Percentiles rank a stretch among this genome's conserved stretches.
Evolutionary conservation across 2,888 invertebrate species (phyloP).

Genomic region (Crossocerus cetratus): DNA sequence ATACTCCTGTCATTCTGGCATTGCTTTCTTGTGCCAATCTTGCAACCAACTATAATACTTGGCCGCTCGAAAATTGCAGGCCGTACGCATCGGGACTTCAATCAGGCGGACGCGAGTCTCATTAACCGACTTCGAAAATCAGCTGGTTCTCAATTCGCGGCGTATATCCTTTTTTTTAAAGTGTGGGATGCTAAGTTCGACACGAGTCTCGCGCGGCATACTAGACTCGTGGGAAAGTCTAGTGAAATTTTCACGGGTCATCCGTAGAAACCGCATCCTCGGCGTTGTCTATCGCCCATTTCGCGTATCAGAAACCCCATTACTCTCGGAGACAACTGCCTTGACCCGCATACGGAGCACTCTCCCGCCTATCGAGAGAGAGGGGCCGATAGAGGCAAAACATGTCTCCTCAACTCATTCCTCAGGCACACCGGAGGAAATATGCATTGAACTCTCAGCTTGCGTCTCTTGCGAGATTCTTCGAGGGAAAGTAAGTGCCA

Average conservation of each 20-base stretch:
- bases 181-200: neutral
- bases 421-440: neutral
- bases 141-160: neutral
- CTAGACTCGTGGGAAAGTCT: slow-evolving; percentile 52
- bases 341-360: slow-evolving; percentile 42
- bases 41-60: neutral
- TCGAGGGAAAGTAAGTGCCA: slow-evolving; percentile 3
- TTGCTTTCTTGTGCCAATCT: neutral
- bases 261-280: slow-evolving; percentile 36
- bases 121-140: too few species aligned
- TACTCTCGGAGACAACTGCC: slow-evolving; percentile 33
- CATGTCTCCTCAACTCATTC: neutral
- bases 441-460: neutral
- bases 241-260: slow-evolving; percentile 52
- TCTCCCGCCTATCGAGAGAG: slow-evolving; percentile 15
- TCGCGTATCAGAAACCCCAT: slow-evolving; percentile 46
- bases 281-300: slow-evolving; percentile 14
- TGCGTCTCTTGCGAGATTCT: neutral
- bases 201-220: slow-evolving; percentile 41
- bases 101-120: neutral
- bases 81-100: too few species aligned
- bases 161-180: neutral
- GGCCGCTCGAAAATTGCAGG: neutral
- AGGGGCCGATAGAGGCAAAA: neutral
- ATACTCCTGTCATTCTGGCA: neutral